Conservation (phyloP, 2,888 invertebrate species). For the Morpho deidamia region DNA sequence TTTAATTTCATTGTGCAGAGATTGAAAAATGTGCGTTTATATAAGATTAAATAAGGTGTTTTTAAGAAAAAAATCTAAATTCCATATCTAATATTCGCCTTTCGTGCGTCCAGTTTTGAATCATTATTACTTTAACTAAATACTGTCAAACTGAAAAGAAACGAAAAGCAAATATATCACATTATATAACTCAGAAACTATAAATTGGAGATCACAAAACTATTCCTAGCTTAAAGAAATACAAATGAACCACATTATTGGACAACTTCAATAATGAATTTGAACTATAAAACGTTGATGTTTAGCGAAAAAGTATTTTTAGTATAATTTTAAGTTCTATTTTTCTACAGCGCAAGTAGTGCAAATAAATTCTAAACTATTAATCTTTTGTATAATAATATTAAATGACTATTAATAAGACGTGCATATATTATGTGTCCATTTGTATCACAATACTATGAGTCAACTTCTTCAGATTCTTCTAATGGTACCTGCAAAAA, state of each 20-base stretch:
- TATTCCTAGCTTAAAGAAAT: constrained; percentile 58
- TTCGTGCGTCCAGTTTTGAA: background rate
- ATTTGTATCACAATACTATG: constrained; percentile 56
- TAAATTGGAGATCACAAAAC: constrained; percentile 67
- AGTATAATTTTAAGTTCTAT: background rate
- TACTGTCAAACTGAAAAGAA: background rate
- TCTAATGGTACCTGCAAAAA: constrained; percentile 29
- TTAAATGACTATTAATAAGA: too few relatives aligned
- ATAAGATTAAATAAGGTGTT: background rate
- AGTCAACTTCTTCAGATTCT: constrained; percentile 38
- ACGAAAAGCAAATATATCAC: constrained; percentile 21
- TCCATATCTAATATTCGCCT: constrained; percentile 6
- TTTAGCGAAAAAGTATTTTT: background rate
- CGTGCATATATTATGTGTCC: constrained; percentile 33
- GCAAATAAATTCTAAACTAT: background rate
- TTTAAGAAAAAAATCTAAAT: background rate
- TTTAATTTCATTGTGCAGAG: constrained; percentile 9
- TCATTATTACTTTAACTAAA: background rate
- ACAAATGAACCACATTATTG: constrained; percentile 18
- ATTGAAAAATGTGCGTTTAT: constrained; percentile 8
- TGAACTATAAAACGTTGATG: too few relatives aligned
- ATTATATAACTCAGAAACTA: constrained; percentile 44
- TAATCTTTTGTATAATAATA: background rate
- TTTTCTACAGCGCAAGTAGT: too few relatives aligned
- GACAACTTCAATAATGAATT: background rate